Evolutionary conservation across 2,113 vertebrate species (phyloP).

Genomic region (Pontoporia blainvillei): DNA sequence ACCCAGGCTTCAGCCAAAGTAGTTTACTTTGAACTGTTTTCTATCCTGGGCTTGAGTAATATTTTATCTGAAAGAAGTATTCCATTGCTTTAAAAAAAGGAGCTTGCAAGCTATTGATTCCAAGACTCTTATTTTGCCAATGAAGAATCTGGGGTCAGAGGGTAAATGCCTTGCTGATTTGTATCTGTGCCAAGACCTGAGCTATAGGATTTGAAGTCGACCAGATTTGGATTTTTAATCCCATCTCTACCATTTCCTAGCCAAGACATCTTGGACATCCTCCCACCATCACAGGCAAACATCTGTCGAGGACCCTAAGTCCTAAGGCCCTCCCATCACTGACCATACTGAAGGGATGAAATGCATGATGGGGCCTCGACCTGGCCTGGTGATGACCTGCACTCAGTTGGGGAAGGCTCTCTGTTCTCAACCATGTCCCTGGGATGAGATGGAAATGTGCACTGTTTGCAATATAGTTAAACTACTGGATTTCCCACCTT

Average conservation of each 20-base stretch:
- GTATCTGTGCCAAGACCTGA: not conserved
- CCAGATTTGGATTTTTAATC: not conserved
- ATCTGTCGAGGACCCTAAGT: too few relatives aligned
- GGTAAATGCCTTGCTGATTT: not conserved
- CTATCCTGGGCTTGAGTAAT: not conserved
- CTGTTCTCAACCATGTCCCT: not conserved
- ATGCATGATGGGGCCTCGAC: not conserved
- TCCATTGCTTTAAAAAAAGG: not conserved
- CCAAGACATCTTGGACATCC: not conserved
- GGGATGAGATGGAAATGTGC: not conserved
- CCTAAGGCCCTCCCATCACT: not conserved
- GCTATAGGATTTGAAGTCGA: not conserved
- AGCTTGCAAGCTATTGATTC: not conserved
- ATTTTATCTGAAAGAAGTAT: slow-evolving; percentile 27
- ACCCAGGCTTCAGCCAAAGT: not conserved
- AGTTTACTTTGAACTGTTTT: not conserved
- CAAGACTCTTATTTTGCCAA: not conserved
- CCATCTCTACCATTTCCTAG: not conserved
- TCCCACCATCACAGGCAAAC: not conserved
- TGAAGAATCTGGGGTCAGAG: not conserved
- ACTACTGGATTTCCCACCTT: not conserved
- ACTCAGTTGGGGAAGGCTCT: not conserved
- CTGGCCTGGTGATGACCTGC: not conserved
- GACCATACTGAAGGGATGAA: not conserved
- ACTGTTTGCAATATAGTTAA: not conserved